Percentiles rank a stretch among this genome's conserved stretches.
Evolutionary conservation across 2,888 invertebrate genomes (phyloP).

Genomic region (Sarcophaga variegata): DNA sequence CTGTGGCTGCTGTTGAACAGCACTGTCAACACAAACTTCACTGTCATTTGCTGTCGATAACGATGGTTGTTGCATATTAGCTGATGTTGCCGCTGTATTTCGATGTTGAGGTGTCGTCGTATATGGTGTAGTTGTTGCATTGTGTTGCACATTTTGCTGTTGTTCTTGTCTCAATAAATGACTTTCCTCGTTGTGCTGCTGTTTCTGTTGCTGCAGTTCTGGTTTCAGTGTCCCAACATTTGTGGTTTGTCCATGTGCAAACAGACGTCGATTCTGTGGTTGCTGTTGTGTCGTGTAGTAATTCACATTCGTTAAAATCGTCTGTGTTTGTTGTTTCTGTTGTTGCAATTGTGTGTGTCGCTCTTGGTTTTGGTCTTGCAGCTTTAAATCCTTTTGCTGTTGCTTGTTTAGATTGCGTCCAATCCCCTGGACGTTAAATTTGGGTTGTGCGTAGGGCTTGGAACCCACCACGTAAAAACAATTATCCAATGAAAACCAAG

Average conservation of each 20-base stretch:
- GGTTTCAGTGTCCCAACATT: conserved; percentile 67
- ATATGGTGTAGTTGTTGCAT: conserved; percentile 54
- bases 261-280: conserved; percentile 72
- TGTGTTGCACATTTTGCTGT: conserved; percentile 47
- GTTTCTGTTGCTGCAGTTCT: conserved; percentile 46
- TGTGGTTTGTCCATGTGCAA: conserved; percentile 67
- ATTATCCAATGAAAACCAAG: no score
- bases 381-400: conserved; percentile 66
- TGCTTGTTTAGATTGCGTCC: conserved; percentile 72
- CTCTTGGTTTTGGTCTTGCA: conserved; percentile 70
- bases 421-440: no score
- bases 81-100: conserved; percentile 81
- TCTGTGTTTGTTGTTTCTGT: neutral
- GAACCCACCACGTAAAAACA: no score
- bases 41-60: conserved; percentile 34
- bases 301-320: conserved; percentile 68
- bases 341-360: conserved; percentile 71
- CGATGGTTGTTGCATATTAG: conserved; percentile 42
- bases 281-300: conserved; percentile 71
- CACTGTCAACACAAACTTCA: neutral
- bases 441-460: no score
- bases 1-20: conserved; percentile 27
- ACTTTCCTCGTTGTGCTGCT: conserved; percentile 32
- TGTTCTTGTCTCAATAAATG: conserved; percentile 68
- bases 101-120: conserved; percentile 73